These are phyloP conservation scores for Mimas tiliae DNA, from an alignment of 2,888 invertebrate genomes.

Conservation along the genomic window DNA sequence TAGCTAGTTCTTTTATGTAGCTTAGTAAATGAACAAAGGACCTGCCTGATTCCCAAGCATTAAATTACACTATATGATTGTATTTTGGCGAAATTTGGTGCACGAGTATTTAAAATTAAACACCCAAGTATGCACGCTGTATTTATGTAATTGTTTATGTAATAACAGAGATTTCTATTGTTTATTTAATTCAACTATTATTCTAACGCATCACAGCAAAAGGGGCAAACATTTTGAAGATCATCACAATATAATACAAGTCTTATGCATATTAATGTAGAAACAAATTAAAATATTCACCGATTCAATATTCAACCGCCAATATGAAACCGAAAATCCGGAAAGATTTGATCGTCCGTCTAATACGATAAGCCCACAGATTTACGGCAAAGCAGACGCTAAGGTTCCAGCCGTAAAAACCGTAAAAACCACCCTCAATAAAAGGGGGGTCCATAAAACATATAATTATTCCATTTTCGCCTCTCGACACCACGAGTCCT, in stretches of 20 bases:
- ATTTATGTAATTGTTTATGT: not conserved
- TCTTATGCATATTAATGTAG: too few species aligned
- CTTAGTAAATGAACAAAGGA: not conserved
- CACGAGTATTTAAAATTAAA: slow-evolving; percentile 3
- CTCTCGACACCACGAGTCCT: slow-evolving; percentile 66
- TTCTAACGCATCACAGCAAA: too few species aligned
- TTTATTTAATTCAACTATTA: too few species aligned
- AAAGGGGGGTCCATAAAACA: slow-evolving; percentile 55
- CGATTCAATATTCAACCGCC: too few species aligned
- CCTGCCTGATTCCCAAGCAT: not conserved
- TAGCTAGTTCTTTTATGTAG: not conserved
- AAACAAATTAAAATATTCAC: not conserved
- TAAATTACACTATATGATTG: not conserved
- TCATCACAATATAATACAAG: too few species aligned
- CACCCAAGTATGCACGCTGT: slow-evolving; percentile 12
- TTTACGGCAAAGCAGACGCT: slow-evolving; percentile 12
- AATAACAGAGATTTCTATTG: too few species aligned
- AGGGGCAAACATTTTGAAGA: too few species aligned
- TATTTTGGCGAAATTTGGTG: slow-evolving; percentile 6
- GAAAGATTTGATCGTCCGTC: slow-evolving; percentile 1
- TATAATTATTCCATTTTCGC: slow-evolving; percentile 69
- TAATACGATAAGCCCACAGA: slow-evolving; percentile 9
- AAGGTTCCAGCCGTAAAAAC: slow-evolving; percentile 34
- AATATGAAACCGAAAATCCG: not conserved
- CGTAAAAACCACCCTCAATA: slow-evolving; percentile 53